Evolutionary conservation across 2,113 vertebrate species (phyloP), one percentile per base, ranked within the genome.

Genomic region (Eptesicus fuscus): DNA sequence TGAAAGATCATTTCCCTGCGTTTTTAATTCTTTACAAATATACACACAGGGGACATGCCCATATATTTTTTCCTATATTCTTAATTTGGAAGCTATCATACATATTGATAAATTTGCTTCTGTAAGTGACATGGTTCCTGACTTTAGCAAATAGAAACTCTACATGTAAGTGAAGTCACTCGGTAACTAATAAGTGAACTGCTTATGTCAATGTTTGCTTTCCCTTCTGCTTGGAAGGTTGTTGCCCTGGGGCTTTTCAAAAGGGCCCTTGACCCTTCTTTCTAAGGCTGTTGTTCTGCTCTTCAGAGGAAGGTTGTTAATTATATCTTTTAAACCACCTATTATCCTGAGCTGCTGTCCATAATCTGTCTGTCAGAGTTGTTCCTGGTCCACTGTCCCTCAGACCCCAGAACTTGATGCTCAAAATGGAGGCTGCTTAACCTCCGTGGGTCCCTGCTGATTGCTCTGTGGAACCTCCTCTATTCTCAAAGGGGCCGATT

Each of bases 131-230:
- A 32, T 25, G 77, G 71, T 86, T 65, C 35, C 35, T 74, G 80
- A 94, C 69, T 92, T 94, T 59, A 67, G 82, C 82, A 79, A 93
- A 87, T 13, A 74, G 56, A 84, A 91, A 93, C 67, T 71, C 65
- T 74, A n/a, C 78, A 16, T 11, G 59, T 61, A 69, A 59, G 14
- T 88, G 47, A 94, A 95, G 87, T 96, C 59, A 73, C 28, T 91
- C 83, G 83, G 82, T 69, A 90, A 92, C 95, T 69, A 74, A 77
- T 32, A 70, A 88, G 25, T 89, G 76, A 83, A 74, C 47, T 47
- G 61, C 73, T 90, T 97, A 70, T 82, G 78, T 95, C 95, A 96
- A 95, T 93, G 94, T 94, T 88, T 96, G 71, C 91, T 90, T 94
- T 91, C 40, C 23, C 42, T 71, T 78, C 9, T 4, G 59, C 70